Percentiles rank a stretch among this genome's conserved stretches.
Conservation (phyloP, 2,113 vertebrate genomes). For the Oenanthe oenanthe region DNA sequence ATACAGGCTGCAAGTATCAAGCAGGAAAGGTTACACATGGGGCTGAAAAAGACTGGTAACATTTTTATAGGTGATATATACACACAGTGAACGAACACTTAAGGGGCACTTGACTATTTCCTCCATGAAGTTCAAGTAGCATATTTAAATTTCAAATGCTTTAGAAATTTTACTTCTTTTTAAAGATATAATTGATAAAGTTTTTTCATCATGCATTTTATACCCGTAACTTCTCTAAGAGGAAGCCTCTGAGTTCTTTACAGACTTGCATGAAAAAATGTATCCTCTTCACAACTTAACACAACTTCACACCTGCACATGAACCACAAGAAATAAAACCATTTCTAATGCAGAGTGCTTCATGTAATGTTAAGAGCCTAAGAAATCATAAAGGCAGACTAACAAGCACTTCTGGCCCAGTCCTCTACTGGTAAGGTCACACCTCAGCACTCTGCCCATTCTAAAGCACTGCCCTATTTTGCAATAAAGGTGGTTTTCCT, state of each 20-base stretch:
- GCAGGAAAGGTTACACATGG: neutral
- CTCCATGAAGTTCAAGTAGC: neutral
- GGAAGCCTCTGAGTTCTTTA: neutral
- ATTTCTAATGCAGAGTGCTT: neutral
- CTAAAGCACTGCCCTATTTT: neutral
- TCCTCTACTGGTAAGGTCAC: neutral
- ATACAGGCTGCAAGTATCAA: neutral
- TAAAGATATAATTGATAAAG: neutral
- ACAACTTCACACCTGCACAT: neutral
- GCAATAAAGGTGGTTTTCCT: neutral
- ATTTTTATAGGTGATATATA: neutral
- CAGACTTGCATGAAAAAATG: neutral
- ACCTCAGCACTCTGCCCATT: neutral
- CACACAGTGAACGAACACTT: neutral
- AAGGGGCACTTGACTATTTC: neutral
- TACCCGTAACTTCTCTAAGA: neutral
- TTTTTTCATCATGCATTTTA: neutral
- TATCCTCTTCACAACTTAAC: neutral
- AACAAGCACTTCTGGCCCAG: neutral
- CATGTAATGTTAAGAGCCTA: neutral
- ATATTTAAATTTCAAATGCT: neutral
- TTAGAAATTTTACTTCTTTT: neutral
- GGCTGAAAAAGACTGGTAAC: neutral
- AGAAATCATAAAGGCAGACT: neutral
- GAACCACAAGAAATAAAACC: neutral